Evolutionary conservation across 2,113 vertebrate genomes (phyloP), one percentile per base, ranked within the genome.

Genomic region (Engraulis encrasicolus): DNA sequence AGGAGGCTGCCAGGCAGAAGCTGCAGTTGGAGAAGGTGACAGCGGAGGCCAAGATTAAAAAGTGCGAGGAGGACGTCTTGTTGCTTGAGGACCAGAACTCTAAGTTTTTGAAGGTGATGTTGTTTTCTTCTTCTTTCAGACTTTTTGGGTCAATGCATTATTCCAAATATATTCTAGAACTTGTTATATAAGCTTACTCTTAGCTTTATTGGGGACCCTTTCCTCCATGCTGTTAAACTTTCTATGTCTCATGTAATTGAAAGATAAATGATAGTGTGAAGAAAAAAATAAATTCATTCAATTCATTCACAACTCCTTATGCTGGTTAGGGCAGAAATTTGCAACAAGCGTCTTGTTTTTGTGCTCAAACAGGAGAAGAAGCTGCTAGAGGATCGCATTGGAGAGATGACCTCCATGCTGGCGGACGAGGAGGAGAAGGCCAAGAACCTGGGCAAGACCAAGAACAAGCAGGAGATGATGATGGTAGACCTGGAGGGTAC

Each of bases 401-500:
- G 93, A 0, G 98, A 99, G 89, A 98, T 97, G 81, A 97, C 96
- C 78, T 96, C 97, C 80, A 96, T 97, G 92, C 95, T 99, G 89
- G 94, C 97, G 45, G 98, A 99, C 87, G 98, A 99, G 90, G 98
- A 99, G 89, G 98, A 99, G 91, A 99, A 99, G 89, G 96, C 98
- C 49, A 99, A 99, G 90, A 99, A 99, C 89, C 93, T 99, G 79
- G 91, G 97, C 87, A 99, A 99, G 86, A 92, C 99, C 82, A 98
- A 98, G 91, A 99, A 99, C 92, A 99, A 99, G 91, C 98, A 99
- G 90, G 98, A 99, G 93, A 95, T 99, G 95, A 97, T 99, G 97
- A 99, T 99, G 95, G 96, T 96, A 0, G 98, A 99, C 87, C 92
- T 99, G 86, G 98, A 99, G 96, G 98, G 98, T 99, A 84, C 91